Percentiles rank a stretch among this genome's conserved stretches.
Conservation (phyloP, 2,113 vertebrate species). For the Noctilio leporinus region DNA sequence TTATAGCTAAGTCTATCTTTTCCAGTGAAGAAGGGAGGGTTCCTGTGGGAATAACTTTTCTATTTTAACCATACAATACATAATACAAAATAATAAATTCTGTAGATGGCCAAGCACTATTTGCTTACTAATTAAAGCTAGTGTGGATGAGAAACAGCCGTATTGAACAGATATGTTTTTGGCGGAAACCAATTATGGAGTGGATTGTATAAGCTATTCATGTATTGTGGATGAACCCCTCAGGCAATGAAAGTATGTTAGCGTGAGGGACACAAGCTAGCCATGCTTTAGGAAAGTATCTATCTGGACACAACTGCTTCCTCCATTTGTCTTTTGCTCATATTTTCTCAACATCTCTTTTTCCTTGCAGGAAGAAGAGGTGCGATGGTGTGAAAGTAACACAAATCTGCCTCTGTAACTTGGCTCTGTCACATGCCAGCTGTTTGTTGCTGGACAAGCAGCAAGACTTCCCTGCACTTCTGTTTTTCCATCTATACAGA, state of each 20-base stretch:
- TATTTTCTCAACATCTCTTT: too few relatives aligned
- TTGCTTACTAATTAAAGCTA: not conserved
- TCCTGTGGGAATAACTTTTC: not conserved
- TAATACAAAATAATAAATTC: not conserved
- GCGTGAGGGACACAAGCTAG: not conserved
- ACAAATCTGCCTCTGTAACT: too few relatives aligned
- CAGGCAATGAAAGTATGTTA: not conserved
- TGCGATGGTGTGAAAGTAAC: too few relatives aligned
- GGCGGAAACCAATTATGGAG: not conserved
- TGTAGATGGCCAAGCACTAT: not conserved
- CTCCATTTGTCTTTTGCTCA: too few relatives aligned
- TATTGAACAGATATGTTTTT: not conserved
- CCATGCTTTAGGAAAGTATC: not conserved
- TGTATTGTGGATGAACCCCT: not conserved
- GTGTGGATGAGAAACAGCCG: not conserved
- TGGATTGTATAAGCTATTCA: not conserved
- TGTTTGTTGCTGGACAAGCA: too few relatives aligned
- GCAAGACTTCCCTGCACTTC: too few relatives aligned
- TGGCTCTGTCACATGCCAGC: too few relatives aligned
- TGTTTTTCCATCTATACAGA: too few relatives aligned
- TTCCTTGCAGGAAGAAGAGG: too few relatives aligned
- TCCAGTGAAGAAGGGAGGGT: not conserved
- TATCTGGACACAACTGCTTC: too few relatives aligned
- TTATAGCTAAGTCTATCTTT: not conserved
- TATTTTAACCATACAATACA: not conserved